Evolutionary conservation across 1,140 invertebrate genomes (phyloP), one percentile per base, ranked within the genome.

Genomic region (Lerema accius): DNA sequence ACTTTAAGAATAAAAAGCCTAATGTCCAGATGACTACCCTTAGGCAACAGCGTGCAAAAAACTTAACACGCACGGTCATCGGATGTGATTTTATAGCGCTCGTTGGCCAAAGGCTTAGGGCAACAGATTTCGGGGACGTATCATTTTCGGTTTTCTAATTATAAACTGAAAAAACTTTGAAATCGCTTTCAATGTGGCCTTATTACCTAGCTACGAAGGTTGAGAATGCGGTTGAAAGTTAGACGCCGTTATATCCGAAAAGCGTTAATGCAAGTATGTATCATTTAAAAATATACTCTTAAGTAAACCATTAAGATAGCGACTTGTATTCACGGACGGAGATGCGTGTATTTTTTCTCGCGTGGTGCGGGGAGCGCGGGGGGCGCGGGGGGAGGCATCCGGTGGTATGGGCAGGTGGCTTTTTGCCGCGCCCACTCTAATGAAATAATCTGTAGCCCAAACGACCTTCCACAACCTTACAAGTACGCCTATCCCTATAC

Each of bases 391-490:
- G 65, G 78, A 46, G 76, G 82, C 70, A 89, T 89, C 84, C 86
- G 84, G 86, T 85, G 79, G n/a, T 7, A 35, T 66, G 76, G 77
- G 86, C 85, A 88, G 81, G 85, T 86, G 84, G 73, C 70, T 9
- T 35, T 49, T 14, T 15, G 64, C 74, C 68, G 74, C 74, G 76
- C 77, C 73, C 73, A 76, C 73, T 50, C 68, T 71, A 76, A 74
- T 84, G 73, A 76, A 82, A 78, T 79, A 84, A 86, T 83, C 79
- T 79, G 68, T 73, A 78, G 67, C 66, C 73, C 64, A 67, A 62
- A 48, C 82, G 83, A 85, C 86, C 86, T 89, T 86, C 79, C 77
- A 83, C 82, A 84, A 85, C 80, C 84, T 86, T 86, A 79, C 63
- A 67, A 72, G 61, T 78, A 78, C 68, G 63, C 58, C 76, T 74